A percentile compares a stretch with the other conserved stretches of the same genome.
phyloP scores from a whole-genome alignment of 2,888 invertebrate species.

The Cantharis flavilabris region DNA sequence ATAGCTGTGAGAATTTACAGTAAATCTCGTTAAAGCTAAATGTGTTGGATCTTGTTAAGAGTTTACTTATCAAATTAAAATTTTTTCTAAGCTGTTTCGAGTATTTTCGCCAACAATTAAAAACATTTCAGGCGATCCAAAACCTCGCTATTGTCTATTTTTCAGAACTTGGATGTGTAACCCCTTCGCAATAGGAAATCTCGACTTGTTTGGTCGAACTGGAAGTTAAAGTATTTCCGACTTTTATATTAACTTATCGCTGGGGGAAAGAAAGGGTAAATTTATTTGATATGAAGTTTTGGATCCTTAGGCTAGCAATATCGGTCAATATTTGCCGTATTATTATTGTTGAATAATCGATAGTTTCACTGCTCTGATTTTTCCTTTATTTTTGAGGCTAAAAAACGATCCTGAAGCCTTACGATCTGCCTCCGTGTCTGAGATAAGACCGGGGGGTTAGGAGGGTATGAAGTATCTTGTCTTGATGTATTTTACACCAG shows the following conservation, averaged over 20 bases:
- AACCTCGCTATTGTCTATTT: background rate
- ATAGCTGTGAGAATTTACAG: slow-evolving; percentile 23
- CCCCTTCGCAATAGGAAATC: background rate
- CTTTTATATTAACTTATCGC: background rate
- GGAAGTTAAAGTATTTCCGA: background rate
- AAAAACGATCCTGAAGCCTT: too few species aligned
- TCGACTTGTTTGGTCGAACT: background rate
- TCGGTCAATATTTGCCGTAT: background rate
- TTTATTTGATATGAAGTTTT: background rate
- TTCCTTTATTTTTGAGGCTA: too few species aligned
- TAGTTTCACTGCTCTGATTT: background rate
- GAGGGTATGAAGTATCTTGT: background rate
- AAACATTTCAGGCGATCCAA: too few species aligned
- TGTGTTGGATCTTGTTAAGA: slow-evolving; percentile 29
- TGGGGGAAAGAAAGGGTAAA: background rate
- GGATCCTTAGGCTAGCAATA: background rate
- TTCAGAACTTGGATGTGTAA: background rate
- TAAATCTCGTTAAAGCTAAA: slow-evolving; percentile 22
- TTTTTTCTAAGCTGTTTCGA: background rate
- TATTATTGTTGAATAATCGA: background rate
- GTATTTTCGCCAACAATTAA: background rate
- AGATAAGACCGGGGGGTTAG: too few species aligned
- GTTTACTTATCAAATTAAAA: background rate
- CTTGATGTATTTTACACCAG: background rate
- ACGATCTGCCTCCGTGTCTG: too few species aligned